A percentile compares a stretch with the other conserved stretches of the same genome.
These are phyloP conservation scores for Prietella phreatophila DNA, from an alignment of 2,113 vertebrate species.

Conservation along the genomic window DNA sequence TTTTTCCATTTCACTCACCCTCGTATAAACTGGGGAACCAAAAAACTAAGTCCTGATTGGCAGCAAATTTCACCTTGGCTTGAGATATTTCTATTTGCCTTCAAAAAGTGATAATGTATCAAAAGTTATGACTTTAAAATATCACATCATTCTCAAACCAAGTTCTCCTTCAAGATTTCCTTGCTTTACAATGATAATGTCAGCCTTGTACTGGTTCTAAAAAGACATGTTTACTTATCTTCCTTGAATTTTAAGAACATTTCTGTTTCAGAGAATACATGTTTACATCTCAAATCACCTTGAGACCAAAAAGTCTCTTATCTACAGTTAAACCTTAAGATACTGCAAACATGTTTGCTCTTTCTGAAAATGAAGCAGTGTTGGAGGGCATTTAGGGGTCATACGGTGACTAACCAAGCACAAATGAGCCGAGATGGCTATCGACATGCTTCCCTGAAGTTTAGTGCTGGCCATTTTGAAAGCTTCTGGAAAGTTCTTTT, in stretches of 20 bases:
- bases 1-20: background rate
- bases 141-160: background rate
- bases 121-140: background rate
- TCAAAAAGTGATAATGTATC: background rate
- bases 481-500: conserved; percentile 21
- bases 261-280: background rate
- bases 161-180: background rate
- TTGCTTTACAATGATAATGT: background rate
- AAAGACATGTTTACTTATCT: background rate
- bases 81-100: conserved; percentile 6
- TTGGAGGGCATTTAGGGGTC: conserved; percentile 27
- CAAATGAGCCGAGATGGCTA: background rate
- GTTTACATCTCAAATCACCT: background rate
- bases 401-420: conserved; percentile 18
- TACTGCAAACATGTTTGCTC: background rate
- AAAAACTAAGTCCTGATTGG: background rate
- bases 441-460: background rate
- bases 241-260: background rate
- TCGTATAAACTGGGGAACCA: background rate
- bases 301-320: conserved; percentile 17
- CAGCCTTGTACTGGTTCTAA: too few relatives aligned
- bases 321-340: background rate
- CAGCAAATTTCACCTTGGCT: conserved; percentile 38
- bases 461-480: background rate
- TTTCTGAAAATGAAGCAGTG: conserved; percentile 1